These are phyloP conservation scores for Anolis apletophallus DNA, from an alignment of 2,797 vertebrate species.

Conservation along the genomic window DNA sequence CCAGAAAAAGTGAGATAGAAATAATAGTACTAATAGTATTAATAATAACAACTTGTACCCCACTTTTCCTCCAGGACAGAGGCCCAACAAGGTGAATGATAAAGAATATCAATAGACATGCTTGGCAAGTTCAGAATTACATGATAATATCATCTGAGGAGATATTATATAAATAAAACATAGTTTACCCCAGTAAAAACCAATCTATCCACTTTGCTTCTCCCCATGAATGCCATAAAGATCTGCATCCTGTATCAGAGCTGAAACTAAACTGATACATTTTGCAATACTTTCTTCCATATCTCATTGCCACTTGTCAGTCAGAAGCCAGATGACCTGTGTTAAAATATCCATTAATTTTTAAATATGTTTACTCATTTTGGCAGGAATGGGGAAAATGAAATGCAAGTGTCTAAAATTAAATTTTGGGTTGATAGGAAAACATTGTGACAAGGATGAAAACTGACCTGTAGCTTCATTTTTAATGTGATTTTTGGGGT, in stretches of 20 bases:
- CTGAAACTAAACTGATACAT: conserved; percentile 30
- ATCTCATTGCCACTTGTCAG: conserved; percentile 49
- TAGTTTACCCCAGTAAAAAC: conserved; percentile 22
- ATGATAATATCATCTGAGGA: not conserved
- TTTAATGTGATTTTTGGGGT: conserved; percentile 39
- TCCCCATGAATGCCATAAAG: conserved; percentile 16
- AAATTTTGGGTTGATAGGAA: conserved; percentile 50
- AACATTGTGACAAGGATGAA: conserved; percentile 42
- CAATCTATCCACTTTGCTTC: conserved; percentile 12
- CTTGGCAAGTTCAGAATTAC: not conserved
- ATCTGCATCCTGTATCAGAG: not conserved
- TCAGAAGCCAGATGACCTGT: conserved; percentile 53
- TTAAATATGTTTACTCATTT: conserved; percentile 49
- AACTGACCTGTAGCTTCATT: conserved; percentile 18
- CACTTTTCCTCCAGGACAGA: too few species aligned
- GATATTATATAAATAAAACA: conserved; percentile 15
- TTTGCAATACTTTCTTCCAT: conserved; percentile 11
- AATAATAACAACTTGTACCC: too few species aligned
- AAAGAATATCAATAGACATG: not conserved
- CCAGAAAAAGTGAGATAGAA: too few species aligned
- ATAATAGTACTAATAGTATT: too few species aligned
- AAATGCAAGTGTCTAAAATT: conserved; percentile 33
- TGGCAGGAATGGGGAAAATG: conserved; percentile 42
- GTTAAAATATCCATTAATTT: conserved; percentile 58
- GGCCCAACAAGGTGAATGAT: too few species aligned